Percentiles rank a stretch among this genome's conserved stretches.
phyloP scores from a whole-genome alignment of 2,888 invertebrate genomes.

The Drosophila pegasa region DNA sequence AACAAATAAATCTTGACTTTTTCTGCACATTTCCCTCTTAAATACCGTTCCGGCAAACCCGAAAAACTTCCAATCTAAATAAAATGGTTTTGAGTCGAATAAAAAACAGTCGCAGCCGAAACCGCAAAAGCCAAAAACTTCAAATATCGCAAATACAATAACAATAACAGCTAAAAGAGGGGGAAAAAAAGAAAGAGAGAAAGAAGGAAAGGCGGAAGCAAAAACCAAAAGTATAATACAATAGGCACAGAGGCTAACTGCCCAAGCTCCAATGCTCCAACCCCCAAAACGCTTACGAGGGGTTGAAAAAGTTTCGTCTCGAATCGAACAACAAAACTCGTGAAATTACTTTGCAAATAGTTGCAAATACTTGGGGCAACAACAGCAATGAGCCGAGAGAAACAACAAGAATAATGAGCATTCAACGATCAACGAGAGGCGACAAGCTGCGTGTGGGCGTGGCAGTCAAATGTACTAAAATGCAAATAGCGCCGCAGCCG shows the following conservation, averaged over 20 bases:
- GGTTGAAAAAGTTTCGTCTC: slow-evolving; percentile 38
- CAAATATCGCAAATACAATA: slow-evolving; percentile 64
- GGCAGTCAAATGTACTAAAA: slow-evolving; percentile 30
- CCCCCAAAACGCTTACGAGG: slow-evolving; percentile 12
- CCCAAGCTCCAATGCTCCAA: neutral
- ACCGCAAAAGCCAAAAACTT: slow-evolving; percentile 64
- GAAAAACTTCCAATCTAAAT: slow-evolving; percentile 27
- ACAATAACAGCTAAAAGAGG: slow-evolving; percentile 42
- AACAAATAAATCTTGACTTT: neutral
- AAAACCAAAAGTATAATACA: slow-evolving; percentile 34
- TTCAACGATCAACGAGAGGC: slow-evolving; percentile 45
- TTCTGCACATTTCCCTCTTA: neutral
- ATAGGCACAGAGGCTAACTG: slow-evolving; percentile 11
- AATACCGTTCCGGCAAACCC: slow-evolving; percentile 4
- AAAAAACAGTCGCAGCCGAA: slow-evolving; percentile 17
- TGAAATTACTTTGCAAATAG: slow-evolving; percentile 73
- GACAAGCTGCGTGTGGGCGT: slow-evolving; percentile 38
- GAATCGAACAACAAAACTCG: slow-evolving; percentile 70
- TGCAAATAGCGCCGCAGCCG: slow-evolving; percentile 35
- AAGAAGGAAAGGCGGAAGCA: slow-evolving; percentile 20
- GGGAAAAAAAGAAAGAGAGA: too few species aligned
- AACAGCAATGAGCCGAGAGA: slow-evolving; percentile 19
- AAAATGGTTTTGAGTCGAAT: slow-evolving; percentile 12
- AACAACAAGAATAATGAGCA: slow-evolving; percentile 65
- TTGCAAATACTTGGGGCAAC: slow-evolving; percentile 51